Evolutionary conservation across 2,888 invertebrate species (phyloP), one percentile per base, ranked within the genome.

Genomic region (Calliopum simillimum): DNA sequence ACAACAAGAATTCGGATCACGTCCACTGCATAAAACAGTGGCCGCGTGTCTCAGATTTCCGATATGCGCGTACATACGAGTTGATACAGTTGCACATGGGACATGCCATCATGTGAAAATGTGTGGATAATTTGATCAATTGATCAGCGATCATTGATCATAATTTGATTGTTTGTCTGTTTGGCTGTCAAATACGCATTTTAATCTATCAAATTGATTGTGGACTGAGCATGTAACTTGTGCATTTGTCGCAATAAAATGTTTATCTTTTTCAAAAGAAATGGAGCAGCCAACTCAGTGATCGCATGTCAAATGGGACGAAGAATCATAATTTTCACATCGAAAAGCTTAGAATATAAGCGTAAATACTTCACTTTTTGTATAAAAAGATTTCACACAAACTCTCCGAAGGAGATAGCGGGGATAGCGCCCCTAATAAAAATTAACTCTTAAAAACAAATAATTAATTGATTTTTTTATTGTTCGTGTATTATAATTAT

Each of bases 101-200:
- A 13, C 53, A 53, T 51, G 13, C 19, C 23, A 23, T 53, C 14
- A 56, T 23, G 55, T 56, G 55, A 23, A 56, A 56, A 56, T 23
- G 55, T 21, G 55, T 56, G 55, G 25, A 56, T 56, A 56, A 56
- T 56, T 23, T 56, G 55, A 23, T 56, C 55, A 56, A 56, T 56
- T 56, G 55, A 56, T 19, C 23, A 13, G 55, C 12, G 55, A 19
- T 56, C 55, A 56, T 56, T 56, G 55, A 56, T 56, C 55, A 56
- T 56, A 56, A 56, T 56, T 56, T 23, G 23, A 23, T 14, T 53
- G 23, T 6, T 33, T 33, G 33, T 33, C 55, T 56, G 33, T 14
- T 53, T 23, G 55, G 14, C 55, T 56, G 55, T 56, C 55, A 25
- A 21, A 25, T 23, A 56, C 55, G 55, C 55, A 56, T 23, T 56